Base-by-base conservation (phyloP, 1,140 invertebrate genomes). In the Tetragnatha versicolor region DNA sequence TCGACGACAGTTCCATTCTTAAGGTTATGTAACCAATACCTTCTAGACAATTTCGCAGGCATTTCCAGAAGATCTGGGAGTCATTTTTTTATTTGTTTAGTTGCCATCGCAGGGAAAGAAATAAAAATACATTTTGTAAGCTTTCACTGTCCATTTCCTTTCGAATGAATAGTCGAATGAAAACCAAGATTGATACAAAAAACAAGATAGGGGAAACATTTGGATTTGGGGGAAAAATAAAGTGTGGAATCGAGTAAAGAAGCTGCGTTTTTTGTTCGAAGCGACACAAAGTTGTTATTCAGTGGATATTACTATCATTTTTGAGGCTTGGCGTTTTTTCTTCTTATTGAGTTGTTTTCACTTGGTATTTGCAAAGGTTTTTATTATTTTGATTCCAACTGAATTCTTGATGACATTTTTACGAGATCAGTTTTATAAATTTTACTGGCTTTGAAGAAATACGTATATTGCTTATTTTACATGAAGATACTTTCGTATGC, bases 131-230 rank as follows among this genome's bases (percentile, higher is more conserved):
- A 51, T 70, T 70, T 35, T 55, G 49, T 51, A 53, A 70, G 42
- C 66, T 70, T 53, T 53, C 66, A 53, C 31, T 53, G 66, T 37
- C 66, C 33, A 70, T 70, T 51, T 70, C 49, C 45, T 35, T 51
- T 51, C n/a, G 49, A 49, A 35, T 68, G 39, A 49, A 33, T 51
- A 53, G 45, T 53, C 66, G 47, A 69, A 70, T 53, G 45, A 70
- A 69, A 70, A 70, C 61, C 61, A 65, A 65, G 33, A 65, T 65
- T 65, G 61, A 65, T 65, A 65, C 61, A 65, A 63, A 63, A 25
- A 65, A 42, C 35, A 65, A 31, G 31, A 68, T 51, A 37, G 51
- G 42, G 51, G 31, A 49, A 68, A 51, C 31, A 51, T 68, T 68
- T 68, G 65, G 63, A 49, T 47, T 51, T 68, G 65, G 29, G 17